Evolutionary conservation across 2,888 invertebrate genomes (phyloP).

Genomic region (Lymantria monacha): DNA sequence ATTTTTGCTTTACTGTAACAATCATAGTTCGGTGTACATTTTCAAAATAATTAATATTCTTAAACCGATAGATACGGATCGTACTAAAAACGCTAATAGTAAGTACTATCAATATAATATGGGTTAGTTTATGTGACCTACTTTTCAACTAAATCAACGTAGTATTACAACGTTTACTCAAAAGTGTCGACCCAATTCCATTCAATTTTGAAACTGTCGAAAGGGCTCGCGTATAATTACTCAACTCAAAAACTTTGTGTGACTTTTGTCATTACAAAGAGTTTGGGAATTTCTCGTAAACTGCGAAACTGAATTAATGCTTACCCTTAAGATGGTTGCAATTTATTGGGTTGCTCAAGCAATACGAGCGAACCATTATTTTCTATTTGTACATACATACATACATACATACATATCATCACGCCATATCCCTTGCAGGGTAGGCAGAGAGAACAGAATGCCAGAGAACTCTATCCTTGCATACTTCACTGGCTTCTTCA

Average conservation of each 20-base stretch:
- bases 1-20: too few species aligned
- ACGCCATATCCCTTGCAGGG: too few species aligned
- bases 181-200: conserved; percentile 20
- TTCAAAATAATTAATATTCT: too few species aligned
- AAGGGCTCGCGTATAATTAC: conserved; percentile 47
- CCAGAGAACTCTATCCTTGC: too few species aligned
- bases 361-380: neutral
- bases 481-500: too few species aligned
- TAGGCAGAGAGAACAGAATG: too few species aligned
- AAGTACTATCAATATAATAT: too few species aligned
- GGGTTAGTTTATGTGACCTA: neutral
- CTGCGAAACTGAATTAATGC: neutral
- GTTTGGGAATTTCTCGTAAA: conserved; percentile 15
- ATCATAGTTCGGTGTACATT: too few species aligned
- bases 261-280: conserved; percentile 46
- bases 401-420: too few species aligned
- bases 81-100: too few species aligned
- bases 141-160: neutral
- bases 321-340: neutral
- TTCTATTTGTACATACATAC: neutral
- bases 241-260: conserved; percentile 45
- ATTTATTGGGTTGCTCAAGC: conserved; percentile 16
- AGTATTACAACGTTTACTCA: neutral
- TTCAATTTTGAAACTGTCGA: conserved; percentile 31
- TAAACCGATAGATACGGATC: too few species aligned